Evolutionary conservation across 2,888 invertebrate species (phyloP).

Genomic region (Erebia epiphron): DNA sequence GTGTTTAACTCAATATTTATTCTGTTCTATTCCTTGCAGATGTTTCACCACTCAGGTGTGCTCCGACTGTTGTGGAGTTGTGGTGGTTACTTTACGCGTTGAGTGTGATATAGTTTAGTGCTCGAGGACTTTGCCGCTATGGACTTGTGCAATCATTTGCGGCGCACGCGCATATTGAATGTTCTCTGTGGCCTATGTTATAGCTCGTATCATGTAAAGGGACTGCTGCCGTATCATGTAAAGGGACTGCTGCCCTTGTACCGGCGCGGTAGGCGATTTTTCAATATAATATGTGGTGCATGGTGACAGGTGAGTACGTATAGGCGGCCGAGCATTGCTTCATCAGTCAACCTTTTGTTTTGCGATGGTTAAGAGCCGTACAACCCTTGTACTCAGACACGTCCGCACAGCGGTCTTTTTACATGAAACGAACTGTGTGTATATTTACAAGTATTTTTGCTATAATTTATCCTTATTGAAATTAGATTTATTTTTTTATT

Average conservation of each 20-base stretch:
- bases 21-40: not conserved
- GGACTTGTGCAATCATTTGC: conserved; percentile 39
- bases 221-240: too few species aligned
- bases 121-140: conserved; percentile 29
- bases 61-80: conserved; percentile 1
- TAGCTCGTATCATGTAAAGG: too few species aligned
- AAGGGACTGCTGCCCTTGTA: too few species aligned
- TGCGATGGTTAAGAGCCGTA: too few species aligned
- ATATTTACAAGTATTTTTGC: conserved; percentile 78
- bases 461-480: conserved; percentile 75
- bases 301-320: not conserved
- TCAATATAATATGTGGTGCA: not conserved
- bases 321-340: not conserved
- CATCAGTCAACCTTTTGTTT: too few species aligned
- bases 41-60: conserved; percentile 19
- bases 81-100: conserved; percentile 12
- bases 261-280: too few species aligned
- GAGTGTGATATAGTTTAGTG: conserved; percentile 24
- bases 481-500: conserved; percentile 73
- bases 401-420: too few species aligned
- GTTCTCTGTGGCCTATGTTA: conserved; percentile 48
- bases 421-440: not conserved
- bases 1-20: not conserved
- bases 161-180: conserved; percentile 34
- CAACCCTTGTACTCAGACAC: too few species aligned